Evolutionary conservation across 2,888 invertebrate species (phyloP).

Genomic region (Acleris sparsana): DNA sequence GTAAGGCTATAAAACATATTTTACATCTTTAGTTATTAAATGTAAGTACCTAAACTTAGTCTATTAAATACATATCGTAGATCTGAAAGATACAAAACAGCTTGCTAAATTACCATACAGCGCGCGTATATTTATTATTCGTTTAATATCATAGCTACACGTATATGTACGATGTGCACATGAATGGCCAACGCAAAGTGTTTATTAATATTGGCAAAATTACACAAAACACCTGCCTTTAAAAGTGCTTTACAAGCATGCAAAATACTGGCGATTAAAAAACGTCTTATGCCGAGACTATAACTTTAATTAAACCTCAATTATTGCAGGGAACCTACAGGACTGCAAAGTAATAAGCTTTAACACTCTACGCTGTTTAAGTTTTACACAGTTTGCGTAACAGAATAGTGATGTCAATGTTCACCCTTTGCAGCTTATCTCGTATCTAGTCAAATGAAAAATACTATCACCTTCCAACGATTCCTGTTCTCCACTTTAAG

Average conservation of each 20-base stretch:
- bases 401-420: constrained; percentile 3
- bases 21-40: constrained; percentile 3
- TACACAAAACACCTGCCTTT: constrained; percentile 48
- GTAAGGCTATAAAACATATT: neutral
- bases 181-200: constrained; percentile 34
- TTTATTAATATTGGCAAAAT: constrained; percentile 47
- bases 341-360: too few relatives aligned
- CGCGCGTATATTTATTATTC: constrained; percentile 12
- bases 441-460: constrained; percentile 11
- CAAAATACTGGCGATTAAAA: constrained; percentile 34
- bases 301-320: constrained; percentile 7
- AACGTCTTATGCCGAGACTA: constrained; percentile 15
- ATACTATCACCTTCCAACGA: constrained; percentile 15
- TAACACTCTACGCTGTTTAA: neutral
- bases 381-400: neutral
- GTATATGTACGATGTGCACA: constrained; percentile 21
- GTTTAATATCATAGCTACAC: constrained; percentile 25
- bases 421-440: constrained; percentile 6
- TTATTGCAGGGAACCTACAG: neutral
- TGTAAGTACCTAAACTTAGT: constrained; percentile 1
- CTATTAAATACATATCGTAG: neutral
- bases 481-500: constrained; percentile 20
- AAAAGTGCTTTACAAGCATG: constrained; percentile 38
- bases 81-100: constrained; percentile 21
- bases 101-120: constrained; percentile 32